Evolutionary conservation across 2,113 vertebrate genomes (phyloP), one percentile per base, ranked within the genome.

Genomic region (Dicrurus megarhynchus): DNA sequence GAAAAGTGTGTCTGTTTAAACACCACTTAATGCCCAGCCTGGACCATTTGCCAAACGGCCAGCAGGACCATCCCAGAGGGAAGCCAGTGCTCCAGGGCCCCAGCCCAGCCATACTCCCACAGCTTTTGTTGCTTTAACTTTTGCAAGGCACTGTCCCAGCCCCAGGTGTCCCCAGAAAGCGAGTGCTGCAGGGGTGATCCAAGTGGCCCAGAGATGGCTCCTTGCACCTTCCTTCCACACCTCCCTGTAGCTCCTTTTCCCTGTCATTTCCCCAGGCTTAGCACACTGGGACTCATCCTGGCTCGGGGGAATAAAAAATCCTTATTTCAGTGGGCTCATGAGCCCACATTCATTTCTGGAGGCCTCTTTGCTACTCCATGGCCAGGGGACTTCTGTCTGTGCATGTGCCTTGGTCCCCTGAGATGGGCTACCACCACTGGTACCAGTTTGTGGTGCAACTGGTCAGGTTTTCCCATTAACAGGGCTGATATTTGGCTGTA

Each of bases 91-190:
- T 7, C 28, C 60, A 60, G 26, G 22, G 52, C 47, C 32, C 57
- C 52, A 73, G 61, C 23, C 30, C 47, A 78, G 46, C 23, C 28
- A 11, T 1, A 2, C 9, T 76, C 11, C 13, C 7, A 3, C 2
- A 2, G 27, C 1, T 61, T 69, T 33, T 37, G 37, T 9, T 53
- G 46, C 44, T 64, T 28, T 44, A 60, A 61, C 27, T 84, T 89
- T 57, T 74, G 73, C 59, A 60, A 37, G 6, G 53, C 5, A 3
- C 39, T 4, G 4, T 30, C 46, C 60, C 65, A 70, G 61, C 39
- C 41, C 37, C 0, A 1, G 30, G 24, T 30, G 17, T 6, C 24
- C 33, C 12, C 70, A 49, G 42, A 74, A 77, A 49, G 15, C 0
- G 0, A 30, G 1, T 23, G 30, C 47, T 75, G 61, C 9, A 27